Conservation (phyloP, 2,888 invertebrate genomes). For the Hirtodrosophila duncani region DNA sequence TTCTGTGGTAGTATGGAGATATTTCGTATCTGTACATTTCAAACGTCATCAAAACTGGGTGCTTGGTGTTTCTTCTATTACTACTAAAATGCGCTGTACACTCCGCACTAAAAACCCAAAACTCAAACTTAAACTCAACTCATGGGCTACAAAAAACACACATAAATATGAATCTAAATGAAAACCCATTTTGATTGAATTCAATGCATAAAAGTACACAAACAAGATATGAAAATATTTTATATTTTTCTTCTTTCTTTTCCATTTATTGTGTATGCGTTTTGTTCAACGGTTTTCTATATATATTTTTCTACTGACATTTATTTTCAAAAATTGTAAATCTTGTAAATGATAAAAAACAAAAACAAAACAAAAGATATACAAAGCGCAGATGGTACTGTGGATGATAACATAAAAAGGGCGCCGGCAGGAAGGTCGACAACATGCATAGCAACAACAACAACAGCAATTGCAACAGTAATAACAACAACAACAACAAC, state of each 20-base stretch:
- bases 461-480: conserved; percentile 24
- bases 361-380: conserved; percentile 44
- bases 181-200: conserved; percentile 43
- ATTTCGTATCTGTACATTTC: conserved; percentile 28
- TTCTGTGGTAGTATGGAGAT: conserved; percentile 18
- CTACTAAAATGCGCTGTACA: conserved; percentile 65
- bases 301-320: conserved; percentile 35
- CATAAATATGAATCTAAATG: conserved; percentile 18
- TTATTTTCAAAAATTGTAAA: conserved; percentile 52
- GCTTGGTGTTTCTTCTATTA: conserved; percentile 64
- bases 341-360: conserved; percentile 58
- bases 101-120: conserved; percentile 62
- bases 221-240: conserved; percentile 37
- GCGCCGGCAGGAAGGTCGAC: conserved; percentile 84
- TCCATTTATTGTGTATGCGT: conserved; percentile 49
- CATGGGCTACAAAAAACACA: conserved; percentile 23
- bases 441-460: conserved; percentile 43
- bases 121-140: conserved; percentile 38
- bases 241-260: conserved; percentile 59
- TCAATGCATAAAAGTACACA: conserved; percentile 30
- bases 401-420: conserved; percentile 68
- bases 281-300: conserved; percentile 37
- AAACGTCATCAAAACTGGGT: conserved; percentile 55
- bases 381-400: conserved; percentile 76
- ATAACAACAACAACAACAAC: conserved; percentile 20